Evolutionary conservation across 2,797 vertebrate species (phyloP).

Genomic region (Cyprinodon diabolis): DNA sequence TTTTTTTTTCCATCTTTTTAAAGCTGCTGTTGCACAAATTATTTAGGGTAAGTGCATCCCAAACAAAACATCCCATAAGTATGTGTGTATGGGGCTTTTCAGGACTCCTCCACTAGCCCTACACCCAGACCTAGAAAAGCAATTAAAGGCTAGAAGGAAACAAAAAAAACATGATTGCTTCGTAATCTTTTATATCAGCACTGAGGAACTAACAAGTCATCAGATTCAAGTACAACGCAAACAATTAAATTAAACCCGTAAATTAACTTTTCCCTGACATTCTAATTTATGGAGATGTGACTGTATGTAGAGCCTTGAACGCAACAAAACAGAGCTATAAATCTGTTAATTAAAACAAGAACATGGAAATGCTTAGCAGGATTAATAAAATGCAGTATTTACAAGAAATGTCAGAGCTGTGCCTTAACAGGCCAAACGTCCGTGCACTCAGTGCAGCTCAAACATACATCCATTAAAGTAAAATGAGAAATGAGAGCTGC

Average conservation of each 20-base stretch:
- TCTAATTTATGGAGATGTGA: not conserved
- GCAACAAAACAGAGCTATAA: slow-evolving; percentile 25
- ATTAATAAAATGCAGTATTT: slow-evolving; percentile 53
- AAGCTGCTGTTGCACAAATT: not conserved
- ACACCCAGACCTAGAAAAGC: not conserved
- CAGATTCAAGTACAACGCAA: not conserved
- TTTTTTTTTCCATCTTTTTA: not conserved
- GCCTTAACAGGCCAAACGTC: slow-evolving; percentile 20
- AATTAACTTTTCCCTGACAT: not conserved
- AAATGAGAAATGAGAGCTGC: slow-evolving; percentile 35
- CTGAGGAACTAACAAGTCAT: not conserved
- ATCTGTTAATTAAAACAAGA: slow-evolving; percentile 38
- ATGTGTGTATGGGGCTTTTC: not conserved
- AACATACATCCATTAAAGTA: slow-evolving; percentile 23
- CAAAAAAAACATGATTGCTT: not conserved
- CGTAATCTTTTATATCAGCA: not conserved
- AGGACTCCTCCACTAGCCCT: not conserved
- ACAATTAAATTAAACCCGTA: not conserved
- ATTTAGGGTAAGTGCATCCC: not conserved
- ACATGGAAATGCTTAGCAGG: slow-evolving; percentile 40
- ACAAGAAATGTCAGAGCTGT: slow-evolving; percentile 31
- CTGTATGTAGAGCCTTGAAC: slow-evolving; percentile 12
- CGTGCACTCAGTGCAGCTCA: slow-evolving; percentile 39
- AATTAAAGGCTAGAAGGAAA: not conserved
- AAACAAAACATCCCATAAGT: not conserved